phyloP scores from a whole-genome alignment of 2,797 vertebrate species.

The Alcedo atthis region DNA sequence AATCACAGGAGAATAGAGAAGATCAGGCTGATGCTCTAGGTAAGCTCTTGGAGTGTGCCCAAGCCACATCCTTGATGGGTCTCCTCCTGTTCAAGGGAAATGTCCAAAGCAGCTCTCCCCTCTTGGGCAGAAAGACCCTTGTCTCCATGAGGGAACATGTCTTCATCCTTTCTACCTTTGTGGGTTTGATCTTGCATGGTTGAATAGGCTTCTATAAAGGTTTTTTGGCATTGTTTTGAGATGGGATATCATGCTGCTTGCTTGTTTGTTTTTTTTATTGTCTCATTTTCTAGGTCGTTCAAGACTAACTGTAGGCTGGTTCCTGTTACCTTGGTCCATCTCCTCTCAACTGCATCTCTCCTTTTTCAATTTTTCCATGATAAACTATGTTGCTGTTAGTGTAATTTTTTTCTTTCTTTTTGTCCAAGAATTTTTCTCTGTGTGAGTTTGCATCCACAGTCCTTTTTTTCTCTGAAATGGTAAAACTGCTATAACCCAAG shows the following conservation, averaged over 20 bases:
- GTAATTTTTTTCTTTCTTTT: not conserved
- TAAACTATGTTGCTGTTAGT: not conserved
- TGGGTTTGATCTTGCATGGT: not conserved
- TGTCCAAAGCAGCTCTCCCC: not conserved
- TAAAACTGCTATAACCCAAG: not conserved
- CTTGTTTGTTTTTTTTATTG: not conserved
- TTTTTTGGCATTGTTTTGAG: not conserved
- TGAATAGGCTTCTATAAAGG: not conserved
- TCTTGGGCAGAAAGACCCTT: not conserved
- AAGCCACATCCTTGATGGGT: not conserved
- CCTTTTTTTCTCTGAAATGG: not conserved
- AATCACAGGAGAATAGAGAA: not conserved
- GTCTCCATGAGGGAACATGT: not conserved
- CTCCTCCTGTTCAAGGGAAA: not conserved
- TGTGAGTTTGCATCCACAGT: not conserved
- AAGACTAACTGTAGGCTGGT: conserved; percentile 4
- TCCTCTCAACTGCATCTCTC: not conserved
- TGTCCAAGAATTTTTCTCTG: not conserved
- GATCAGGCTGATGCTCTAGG: not conserved
- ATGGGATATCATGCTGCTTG: not conserved
- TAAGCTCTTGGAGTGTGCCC: not conserved
- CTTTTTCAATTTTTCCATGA: not conserved
- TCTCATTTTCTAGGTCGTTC: conserved; percentile 23
- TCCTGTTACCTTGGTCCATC: not conserved
- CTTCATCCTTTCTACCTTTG: not conserved